phyloP scores from a whole-genome alignment of 1,140 invertebrate genomes.

The Luehdorfia chinensis region DNA sequence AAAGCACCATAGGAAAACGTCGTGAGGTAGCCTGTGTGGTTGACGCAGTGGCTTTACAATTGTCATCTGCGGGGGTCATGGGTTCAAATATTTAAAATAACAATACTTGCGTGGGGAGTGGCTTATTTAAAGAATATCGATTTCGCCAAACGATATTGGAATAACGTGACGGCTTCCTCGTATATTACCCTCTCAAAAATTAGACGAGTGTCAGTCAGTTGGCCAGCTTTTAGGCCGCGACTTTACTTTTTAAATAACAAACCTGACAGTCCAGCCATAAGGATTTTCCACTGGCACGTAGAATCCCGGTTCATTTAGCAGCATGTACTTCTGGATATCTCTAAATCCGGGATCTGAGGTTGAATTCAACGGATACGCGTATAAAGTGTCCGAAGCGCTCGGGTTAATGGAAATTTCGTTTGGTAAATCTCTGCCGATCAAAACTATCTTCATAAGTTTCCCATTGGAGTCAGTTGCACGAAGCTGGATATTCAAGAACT shows the following conservation, averaged over 20 bases:
- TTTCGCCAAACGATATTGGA: too few relatives aligned
- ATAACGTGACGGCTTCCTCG: too few relatives aligned
- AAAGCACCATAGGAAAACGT: too few relatives aligned
- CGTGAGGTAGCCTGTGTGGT: too few relatives aligned
- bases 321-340: constrained; percentile 49
- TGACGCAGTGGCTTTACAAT: too few relatives aligned
- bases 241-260: constrained; percentile 10
- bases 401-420: background rate
- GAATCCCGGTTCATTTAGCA: constrained; percentile 52
- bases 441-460: constrained; percentile 24
- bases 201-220: too few relatives aligned
- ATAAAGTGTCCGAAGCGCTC: background rate
- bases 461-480: constrained; percentile 16
- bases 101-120: too few relatives aligned
- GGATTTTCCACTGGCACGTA: constrained; percentile 58
- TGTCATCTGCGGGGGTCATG: too few relatives aligned
- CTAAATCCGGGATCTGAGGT: constrained; percentile 27
- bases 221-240: too few relatives aligned
- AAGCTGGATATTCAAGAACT: constrained; percentile 46
- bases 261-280: constrained; percentile 64
- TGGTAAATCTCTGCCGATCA: constrained; percentile 32
- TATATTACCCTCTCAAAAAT: too few relatives aligned
- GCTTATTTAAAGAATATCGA: too few relatives aligned
- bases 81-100: too few relatives aligned
- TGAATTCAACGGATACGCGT: constrained; percentile 28